phyloP scores from a whole-genome alignment of 2,797 vertebrate genomes.

The Danio choprae region DNA sequence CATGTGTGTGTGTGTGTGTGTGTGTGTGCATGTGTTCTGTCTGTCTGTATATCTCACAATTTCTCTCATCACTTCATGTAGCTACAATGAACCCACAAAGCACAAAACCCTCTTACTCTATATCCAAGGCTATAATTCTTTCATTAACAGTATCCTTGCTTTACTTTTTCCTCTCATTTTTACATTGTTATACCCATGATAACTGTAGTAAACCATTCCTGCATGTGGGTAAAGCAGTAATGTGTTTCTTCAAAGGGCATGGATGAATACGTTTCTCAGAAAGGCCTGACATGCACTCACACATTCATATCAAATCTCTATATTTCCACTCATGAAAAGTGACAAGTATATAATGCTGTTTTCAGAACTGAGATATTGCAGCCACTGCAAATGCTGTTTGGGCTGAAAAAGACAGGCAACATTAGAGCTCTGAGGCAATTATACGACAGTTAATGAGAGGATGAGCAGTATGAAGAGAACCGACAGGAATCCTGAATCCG shows the following conservation, averaged over 20 bases:
- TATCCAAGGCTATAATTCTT: not conserved
- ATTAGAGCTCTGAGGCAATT: conserved; percentile 21
- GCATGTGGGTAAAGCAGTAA: not conserved
- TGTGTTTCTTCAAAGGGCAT: conserved; percentile 29
- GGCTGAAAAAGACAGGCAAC: not conserved
- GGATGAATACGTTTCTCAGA: conserved; percentile 9
- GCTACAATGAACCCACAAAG: not conserved
- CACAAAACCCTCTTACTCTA: not conserved
- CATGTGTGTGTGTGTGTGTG: too few species aligned
- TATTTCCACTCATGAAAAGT: conserved; percentile 25
- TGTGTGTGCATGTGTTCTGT: too few species aligned
- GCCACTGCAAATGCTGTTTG: not conserved
- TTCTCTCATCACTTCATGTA: too few species aligned
- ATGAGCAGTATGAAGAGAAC: not conserved
- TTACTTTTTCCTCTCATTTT: conserved; percentile 10
- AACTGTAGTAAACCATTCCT: not conserved
- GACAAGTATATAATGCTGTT: conserved; percentile 34
- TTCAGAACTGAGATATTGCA: not conserved
- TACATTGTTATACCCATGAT: conserved; percentile 3
- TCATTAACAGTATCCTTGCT: not conserved
- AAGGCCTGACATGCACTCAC: conserved; percentile 3
- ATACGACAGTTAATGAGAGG: conserved; percentile 30
- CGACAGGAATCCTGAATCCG: not conserved
- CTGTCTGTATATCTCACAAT: too few species aligned
- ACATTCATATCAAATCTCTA: conserved; percentile 26